Conservation (phyloP, 2,888 invertebrate genomes). For the Hydriomena furcata region DNA sequence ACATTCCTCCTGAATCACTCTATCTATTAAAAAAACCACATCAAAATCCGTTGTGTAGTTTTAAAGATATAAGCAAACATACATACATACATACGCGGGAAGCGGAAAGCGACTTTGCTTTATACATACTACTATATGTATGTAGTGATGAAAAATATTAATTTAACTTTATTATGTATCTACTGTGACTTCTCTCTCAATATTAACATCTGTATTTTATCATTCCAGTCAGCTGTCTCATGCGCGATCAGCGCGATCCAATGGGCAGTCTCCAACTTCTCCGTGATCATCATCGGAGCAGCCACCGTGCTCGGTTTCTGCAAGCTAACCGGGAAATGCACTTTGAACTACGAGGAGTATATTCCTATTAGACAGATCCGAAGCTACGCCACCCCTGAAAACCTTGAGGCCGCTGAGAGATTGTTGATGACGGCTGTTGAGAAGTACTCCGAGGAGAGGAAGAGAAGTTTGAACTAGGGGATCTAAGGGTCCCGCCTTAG, state of each 20-base stretch:
- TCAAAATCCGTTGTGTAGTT: no score
- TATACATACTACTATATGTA: no score
- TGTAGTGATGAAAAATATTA: no score
- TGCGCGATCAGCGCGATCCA: constrained; percentile 42
- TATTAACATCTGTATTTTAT: background rate
- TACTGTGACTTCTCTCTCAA: no score
- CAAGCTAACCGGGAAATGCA: constrained; percentile 47
- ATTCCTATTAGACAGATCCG: constrained; percentile 56
- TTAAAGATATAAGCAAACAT: no score
- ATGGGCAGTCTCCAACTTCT: constrained; percentile 48
- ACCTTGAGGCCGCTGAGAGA: constrained; percentile 72
- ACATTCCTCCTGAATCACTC: no score
- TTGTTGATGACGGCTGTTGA: constrained; percentile 79
- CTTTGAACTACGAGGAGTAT: constrained; percentile 38
- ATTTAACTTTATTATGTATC: no score
- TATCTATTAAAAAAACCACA: no score
- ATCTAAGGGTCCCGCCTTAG: no score
- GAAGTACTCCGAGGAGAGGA: constrained; percentile 62
- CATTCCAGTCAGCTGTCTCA: constrained; percentile 37
- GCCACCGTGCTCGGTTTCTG: constrained; percentile 46
- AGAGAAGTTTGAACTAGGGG: constrained; percentile 10
- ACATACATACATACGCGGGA: no score
- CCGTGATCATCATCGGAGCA: constrained; percentile 43
- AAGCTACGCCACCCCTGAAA: constrained; percentile 76
- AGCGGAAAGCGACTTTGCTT: no score